Percentiles rank a stretch among this genome's conserved stretches.
Conservation (phyloP, 2,888 invertebrate genomes). For the Lepidocyrtinus sp. region DNA sequence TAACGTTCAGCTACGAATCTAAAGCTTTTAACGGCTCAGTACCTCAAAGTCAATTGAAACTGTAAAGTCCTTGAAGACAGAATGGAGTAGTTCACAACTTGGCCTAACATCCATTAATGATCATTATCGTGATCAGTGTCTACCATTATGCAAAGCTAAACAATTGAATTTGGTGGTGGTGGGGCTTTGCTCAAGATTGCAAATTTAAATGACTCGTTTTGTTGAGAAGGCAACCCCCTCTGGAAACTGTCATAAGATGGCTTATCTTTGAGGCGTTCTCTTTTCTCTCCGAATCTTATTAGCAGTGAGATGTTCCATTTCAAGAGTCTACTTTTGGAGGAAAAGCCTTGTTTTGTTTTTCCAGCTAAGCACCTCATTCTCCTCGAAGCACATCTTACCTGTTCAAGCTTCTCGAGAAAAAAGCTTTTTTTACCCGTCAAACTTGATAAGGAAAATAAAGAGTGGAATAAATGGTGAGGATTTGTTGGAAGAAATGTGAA, state of each 20-base stretch:
- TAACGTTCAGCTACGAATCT: too few species aligned
- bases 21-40: too few species aligned
- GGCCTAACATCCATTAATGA: not conserved
- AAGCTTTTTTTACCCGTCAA: not conserved
- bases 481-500: too few species aligned
- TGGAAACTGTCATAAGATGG: not conserved
- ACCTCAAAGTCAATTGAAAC: too few species aligned
- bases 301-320: not conserved
- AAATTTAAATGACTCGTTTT: constrained; percentile 2
- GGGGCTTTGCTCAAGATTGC: not conserved
- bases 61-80: not conserved
- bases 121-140: not conserved
- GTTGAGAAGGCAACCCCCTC: not conserved
- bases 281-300: not conserved
- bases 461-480: not conserved
- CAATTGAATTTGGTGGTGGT: constrained; percentile 7
- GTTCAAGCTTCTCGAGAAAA: constrained; percentile 1
- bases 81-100: not conserved
- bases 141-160: not conserved
- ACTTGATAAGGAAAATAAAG: not conserved
- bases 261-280: not conserved
- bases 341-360: not conserved
- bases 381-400: too few species aligned
- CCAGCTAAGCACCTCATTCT: not conserved
- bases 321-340: not conserved